phyloP scores from a whole-genome alignment of 2,797 vertebrate species.

The Echeneis naucrates region DNA sequence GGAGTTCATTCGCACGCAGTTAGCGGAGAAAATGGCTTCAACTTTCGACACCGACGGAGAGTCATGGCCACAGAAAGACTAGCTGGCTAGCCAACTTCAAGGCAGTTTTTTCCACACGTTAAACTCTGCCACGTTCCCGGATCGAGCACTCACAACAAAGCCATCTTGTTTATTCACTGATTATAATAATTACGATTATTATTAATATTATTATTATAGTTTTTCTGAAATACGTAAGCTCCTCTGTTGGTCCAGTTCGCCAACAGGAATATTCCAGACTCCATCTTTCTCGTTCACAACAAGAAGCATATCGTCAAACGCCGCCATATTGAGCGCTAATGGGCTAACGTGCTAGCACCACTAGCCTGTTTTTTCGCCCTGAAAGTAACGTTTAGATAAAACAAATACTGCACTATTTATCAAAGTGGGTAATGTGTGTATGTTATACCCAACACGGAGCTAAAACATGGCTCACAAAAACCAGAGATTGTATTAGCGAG shows the following conservation, averaged over 20 bases:
- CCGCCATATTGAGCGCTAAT: constrained; percentile 75
- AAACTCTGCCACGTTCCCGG: too few species aligned
- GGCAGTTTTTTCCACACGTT: background rate
- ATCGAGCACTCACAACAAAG: fast-evolving
- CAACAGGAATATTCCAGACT: constrained; percentile 74
- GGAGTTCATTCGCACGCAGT: constrained; percentile 16
- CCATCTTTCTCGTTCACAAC: constrained; percentile 81
- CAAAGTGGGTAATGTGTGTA: too few species aligned
- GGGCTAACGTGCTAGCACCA: constrained; percentile 13
- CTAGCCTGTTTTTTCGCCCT: background rate
- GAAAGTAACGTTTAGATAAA: background rate
- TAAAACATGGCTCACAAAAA: background rate
- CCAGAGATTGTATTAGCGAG: background rate
- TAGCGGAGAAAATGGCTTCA: constrained; percentile 74
- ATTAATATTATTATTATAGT: too few species aligned
- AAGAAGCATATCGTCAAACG: constrained; percentile 59
- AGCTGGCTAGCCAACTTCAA: constrained; percentile 12
- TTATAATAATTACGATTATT: too few species aligned
- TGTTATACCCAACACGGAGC: fast-evolving
- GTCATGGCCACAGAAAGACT: constrained; percentile 13
- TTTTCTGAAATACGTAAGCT: background rate
- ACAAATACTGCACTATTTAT: too few species aligned
- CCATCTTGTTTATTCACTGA: fast-evolving
- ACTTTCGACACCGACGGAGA: constrained; percentile 42
- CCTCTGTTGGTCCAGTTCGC: constrained; percentile 20